Evolutionary conservation across 2,113 vertebrate genomes (phyloP), one percentile per base, ranked within the genome.

Genomic region (Pseudopipra pipra): DNA sequence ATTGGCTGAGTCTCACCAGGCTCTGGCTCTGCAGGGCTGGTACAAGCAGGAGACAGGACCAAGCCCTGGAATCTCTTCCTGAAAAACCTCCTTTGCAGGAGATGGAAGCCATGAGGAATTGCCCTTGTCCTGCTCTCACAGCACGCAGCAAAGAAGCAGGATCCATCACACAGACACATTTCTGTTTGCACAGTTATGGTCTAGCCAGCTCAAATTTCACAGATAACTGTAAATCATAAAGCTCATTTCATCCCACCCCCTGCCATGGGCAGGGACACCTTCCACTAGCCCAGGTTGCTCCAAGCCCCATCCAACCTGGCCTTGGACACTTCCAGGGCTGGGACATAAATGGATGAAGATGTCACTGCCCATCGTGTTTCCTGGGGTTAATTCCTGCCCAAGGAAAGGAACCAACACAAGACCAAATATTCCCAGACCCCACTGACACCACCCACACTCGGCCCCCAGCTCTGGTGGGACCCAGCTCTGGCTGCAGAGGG

Each of bases 1-100:
- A 2, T 7, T 1, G 2, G 54, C 71, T 1, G 0, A 66, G 44
- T 37, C 81, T 27, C 0, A 1, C 12, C 59, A 1, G 4, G 71
- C 66, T 74, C 63, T 4, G 2, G 33, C 77, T 63, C 58, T 17
- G 15, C 43, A 4, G 31, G 44, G 41, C 44, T n/a, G 37, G 54
- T 11, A 47, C 18, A 2, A 75, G 59, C 13, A 35, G 62, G 25
- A 58, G 58, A 14, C 2, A 6, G 2, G 39, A 35, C 39, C 10
- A 3, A 59, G 54, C 49, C 14, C 44, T 3, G 33, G 55, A 9
- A 19, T 20, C 9, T 3, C 35, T 37, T 35, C 39, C 47, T 12
- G 52, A 35, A 62, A 81, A 74, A 8, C 28, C 47, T 5, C 18
- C 43, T 39, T 2, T 14, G 51, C 30, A 23, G 62, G 66, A 74